Conservation (phyloP, 1,140 invertebrate genomes). For the Aethina tumida region DNA sequence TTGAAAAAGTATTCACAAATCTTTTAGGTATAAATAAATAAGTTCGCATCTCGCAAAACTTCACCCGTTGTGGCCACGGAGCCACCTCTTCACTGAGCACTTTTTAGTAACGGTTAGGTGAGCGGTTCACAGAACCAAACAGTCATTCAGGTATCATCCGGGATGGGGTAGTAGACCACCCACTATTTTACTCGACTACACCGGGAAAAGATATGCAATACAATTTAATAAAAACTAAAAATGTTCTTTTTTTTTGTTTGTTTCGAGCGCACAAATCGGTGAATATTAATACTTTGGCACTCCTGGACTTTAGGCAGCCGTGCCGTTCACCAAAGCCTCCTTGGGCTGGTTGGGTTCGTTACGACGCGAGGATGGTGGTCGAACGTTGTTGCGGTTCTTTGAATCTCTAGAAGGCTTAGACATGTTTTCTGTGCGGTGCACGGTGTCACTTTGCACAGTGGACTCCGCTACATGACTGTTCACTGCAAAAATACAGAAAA, state of each 20-base stretch:
- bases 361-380: constrained; percentile 36
- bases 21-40: constrained; percentile 14
- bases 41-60: constrained; percentile 18
- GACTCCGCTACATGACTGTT: constrained; percentile 14
- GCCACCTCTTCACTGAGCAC: constrained; percentile 6
- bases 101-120: constrained; percentile 13
- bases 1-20: constrained; percentile 28
- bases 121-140: constrained; percentile 33
- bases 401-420: constrained; percentile 37
- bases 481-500: too few species aligned
- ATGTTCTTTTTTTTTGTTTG: constrained; percentile 12
- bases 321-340: constrained; percentile 50
- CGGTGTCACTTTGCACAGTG: constrained; percentile 14
- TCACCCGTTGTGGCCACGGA: constrained; percentile 10
- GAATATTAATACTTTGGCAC: constrained; percentile 4
- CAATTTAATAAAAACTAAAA: constrained; percentile 22
- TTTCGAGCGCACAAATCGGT: constrained; percentile 11
- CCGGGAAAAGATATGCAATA: constrained; percentile 23
- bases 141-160: constrained; percentile 27
- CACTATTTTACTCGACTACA: constrained; percentile 20
- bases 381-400: constrained; percentile 38
- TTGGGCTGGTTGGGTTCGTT: constrained; percentile 41
- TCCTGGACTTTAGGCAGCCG: constrained; percentile 30
- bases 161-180: constrained; percentile 26
- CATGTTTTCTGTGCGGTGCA: constrained; percentile 16